Conservation (phyloP, 2,888 invertebrate species). For the Copidosoma aretas region DNA sequence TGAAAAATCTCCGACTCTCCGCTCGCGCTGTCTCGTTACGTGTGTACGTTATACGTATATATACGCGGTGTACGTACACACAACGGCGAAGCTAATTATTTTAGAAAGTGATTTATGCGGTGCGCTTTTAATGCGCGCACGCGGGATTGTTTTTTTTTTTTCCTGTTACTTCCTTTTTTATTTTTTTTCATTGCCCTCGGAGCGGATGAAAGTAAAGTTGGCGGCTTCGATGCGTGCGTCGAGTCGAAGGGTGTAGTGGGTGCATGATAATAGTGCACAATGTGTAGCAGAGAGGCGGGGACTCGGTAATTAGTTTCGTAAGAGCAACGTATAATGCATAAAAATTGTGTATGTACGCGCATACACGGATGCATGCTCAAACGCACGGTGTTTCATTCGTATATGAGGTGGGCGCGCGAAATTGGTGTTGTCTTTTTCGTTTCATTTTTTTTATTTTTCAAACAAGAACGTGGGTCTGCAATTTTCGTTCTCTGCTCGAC, state of each 20-base stretch:
- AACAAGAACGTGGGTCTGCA: no score
- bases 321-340: background rate
- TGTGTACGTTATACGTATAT: no score
- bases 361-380: no score
- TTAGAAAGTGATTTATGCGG: constrained; percentile 37
- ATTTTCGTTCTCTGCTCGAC: no score
- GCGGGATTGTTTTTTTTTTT: background rate
- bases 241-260: background rate
- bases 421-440: no score
- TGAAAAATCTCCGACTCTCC: background rate
- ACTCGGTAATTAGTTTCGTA: background rate
- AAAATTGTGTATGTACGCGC: no score
- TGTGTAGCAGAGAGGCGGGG: background rate
- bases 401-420: no score
- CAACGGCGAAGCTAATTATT: constrained; percentile 19
- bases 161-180: background rate
- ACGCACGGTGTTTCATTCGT: no score
- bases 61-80: constrained; percentile 1
- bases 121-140: constrained; percentile 11
- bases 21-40: background rate
- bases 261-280: no score
- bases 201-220: background rate
- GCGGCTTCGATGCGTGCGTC: background rate
- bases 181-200: background rate
- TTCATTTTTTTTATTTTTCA: no score